These are phyloP conservation scores for Megalurothrips usitatus DNA, from an alignment of 2,888 invertebrate genomes.

Conservation along the genomic window DNA sequence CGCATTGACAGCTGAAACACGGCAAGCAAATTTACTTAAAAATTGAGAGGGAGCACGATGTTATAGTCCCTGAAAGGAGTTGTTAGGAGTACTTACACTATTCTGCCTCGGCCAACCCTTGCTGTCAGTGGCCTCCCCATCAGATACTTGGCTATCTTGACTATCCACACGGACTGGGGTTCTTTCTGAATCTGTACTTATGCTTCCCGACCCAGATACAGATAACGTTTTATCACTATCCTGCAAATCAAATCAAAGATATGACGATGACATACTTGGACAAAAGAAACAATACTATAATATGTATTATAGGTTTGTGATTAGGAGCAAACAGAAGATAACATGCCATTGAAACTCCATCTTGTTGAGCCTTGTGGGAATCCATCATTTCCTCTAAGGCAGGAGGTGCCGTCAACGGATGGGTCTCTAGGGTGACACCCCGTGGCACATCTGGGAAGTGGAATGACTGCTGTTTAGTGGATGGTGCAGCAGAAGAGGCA, in stretches of 20 bases:
- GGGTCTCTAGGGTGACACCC: conserved; percentile 52
- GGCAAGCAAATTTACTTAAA: background rate
- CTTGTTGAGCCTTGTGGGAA: conserved; percentile 44
- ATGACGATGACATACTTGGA: background rate
- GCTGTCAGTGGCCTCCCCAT: conserved; percentile 51
- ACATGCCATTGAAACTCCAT: background rate
- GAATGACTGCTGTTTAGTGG: conserved; percentile 41
- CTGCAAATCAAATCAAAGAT: background rate
- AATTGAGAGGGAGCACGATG: background rate
- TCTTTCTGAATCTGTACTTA: conserved; percentile 78
- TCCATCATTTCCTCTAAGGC: conserved; percentile 45
- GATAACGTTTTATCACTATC: conserved; percentile 56
- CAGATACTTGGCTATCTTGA: conserved; percentile 73
- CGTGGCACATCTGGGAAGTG: conserved; percentile 57
- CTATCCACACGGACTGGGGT: conserved; percentile 75
- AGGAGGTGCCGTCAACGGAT: conserved; percentile 51
- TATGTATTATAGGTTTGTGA: no score
- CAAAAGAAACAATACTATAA: background rate
- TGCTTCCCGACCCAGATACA: conserved; percentile 63
- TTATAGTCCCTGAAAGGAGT: background rate
- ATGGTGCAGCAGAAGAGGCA: conserved; percentile 40
- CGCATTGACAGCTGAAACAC: conserved; percentile 70
- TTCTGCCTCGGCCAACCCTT: conserved; percentile 72
- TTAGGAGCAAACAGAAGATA: no score
- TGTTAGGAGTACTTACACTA: conserved; percentile 57